Evolutionary conservation across 2,888 invertebrate genomes (phyloP).

Genomic region (Urechis unicinctus): DNA sequence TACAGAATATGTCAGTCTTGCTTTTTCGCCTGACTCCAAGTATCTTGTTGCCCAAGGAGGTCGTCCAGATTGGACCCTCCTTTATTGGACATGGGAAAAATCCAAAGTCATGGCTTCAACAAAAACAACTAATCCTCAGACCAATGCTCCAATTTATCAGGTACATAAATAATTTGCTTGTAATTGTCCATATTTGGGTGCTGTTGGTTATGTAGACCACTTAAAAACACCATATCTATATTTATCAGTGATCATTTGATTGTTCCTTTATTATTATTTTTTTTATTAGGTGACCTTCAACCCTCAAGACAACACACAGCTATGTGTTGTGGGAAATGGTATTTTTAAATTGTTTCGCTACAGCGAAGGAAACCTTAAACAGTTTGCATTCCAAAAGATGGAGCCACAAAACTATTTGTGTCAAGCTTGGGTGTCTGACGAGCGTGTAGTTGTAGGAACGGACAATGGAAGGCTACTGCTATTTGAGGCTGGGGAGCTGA

Average conservation of each 20-base stretch:
- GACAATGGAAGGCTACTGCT: conserved; percentile 68
- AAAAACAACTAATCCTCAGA: conserved; percentile 58
- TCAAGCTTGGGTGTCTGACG: conserved; percentile 75
- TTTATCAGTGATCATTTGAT: background rate
- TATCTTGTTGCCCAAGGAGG: conserved; percentile 73
- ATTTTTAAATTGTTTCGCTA: conserved; percentile 71
- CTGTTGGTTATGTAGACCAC: background rate
- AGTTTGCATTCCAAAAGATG: conserved; percentile 76
- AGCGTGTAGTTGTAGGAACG: conserved; percentile 77
- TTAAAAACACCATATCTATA: background rate
- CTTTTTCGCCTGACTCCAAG: conserved; percentile 77
- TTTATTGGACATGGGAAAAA: conserved; percentile 55
- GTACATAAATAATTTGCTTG: conserved; percentile 42
- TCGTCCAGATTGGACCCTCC: conserved; percentile 74
- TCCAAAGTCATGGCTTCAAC: conserved; percentile 71
- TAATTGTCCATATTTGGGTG: background rate
- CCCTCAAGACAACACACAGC: conserved; percentile 68
- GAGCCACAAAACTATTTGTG: conserved; percentile 69
- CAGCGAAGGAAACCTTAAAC: conserved; percentile 71
- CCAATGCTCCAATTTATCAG: conserved; percentile 60
- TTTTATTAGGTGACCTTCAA: conserved; percentile 66
- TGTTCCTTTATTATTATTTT: conserved; percentile 4
- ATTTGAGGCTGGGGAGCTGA: conserved; percentile 79
- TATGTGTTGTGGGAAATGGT: conserved; percentile 62
- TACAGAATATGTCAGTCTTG: conserved; percentile 64